Evolutionary conservation across 2,113 vertebrate genomes (phyloP).

Genomic region (Oreochromis tanganicae): DNA sequence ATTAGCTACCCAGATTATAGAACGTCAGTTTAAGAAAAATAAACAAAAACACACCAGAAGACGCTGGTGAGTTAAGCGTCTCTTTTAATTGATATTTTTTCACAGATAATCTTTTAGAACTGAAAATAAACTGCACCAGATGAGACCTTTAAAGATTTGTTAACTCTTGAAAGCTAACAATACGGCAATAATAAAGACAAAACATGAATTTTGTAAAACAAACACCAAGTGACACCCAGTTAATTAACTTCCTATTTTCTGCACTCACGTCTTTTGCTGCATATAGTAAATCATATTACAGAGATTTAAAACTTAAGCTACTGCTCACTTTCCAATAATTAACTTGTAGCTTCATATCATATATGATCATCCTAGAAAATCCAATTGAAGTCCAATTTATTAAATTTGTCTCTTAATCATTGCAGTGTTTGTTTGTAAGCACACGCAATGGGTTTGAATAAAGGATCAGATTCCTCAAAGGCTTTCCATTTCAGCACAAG

Average conservation of each 20-base stretch:
- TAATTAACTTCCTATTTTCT: background rate
- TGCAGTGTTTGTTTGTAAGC: background rate
- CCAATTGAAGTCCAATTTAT: background rate
- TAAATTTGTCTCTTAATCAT: background rate
- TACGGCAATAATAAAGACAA: background rate
- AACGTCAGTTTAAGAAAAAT: background rate
- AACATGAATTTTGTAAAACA: slow-evolving; percentile 11
- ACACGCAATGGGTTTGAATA: background rate
- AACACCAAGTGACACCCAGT: background rate
- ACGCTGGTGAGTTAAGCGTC: background rate
- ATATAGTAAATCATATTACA: background rate
- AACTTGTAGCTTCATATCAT: background rate
- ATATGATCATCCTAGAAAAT: background rate
- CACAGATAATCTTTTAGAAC: background rate
- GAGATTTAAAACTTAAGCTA: background rate
- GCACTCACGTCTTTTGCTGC: background rate
- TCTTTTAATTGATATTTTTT: background rate
- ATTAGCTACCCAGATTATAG: background rate
- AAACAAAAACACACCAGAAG: background rate
- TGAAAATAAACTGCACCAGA: background rate
- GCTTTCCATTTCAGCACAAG: background rate
- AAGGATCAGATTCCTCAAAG: background rate
- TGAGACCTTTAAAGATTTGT: slow-evolving; percentile 12
- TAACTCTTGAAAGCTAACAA: background rate
- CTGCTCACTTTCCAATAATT: background rate